phyloP scores from a whole-genome alignment of 2,888 invertebrate species.

The Fabriciana adippe region DNA sequence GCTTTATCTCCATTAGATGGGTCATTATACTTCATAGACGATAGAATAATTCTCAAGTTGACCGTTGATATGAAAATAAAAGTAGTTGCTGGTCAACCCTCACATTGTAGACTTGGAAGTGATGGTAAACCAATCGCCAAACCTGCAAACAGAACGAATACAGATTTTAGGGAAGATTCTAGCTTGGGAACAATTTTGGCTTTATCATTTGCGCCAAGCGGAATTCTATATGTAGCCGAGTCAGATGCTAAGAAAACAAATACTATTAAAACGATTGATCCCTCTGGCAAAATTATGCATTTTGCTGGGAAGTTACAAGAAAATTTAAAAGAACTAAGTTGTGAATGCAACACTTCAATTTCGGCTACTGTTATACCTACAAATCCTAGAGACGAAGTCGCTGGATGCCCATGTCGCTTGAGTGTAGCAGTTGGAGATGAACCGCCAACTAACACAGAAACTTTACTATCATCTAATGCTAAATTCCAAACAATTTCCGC shows the following conservation, averaged over 20 bases:
- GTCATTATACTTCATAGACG: constrained; percentile 97
- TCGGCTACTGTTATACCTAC: constrained; percentile 79
- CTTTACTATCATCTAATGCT: constrained; percentile 93
- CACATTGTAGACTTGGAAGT: constrained; percentile 90
- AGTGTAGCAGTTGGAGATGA: constrained; percentile 83
- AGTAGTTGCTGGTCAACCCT: constrained; percentile 96
- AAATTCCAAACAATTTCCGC: constrained; percentile 94
- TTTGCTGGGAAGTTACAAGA: constrained; percentile 94
- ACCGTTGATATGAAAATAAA: constrained; percentile 96
- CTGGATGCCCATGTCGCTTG: constrained; percentile 74
- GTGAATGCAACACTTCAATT: constrained; percentile 82
- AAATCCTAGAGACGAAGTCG: constrained; percentile 67
- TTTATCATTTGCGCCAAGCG: constrained; percentile 94
- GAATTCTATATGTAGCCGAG: constrained; percentile 96
- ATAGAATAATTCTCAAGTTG: constrained; percentile 94
- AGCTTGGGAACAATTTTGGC: constrained; percentile 93
- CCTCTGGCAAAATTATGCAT: constrained; percentile 93
- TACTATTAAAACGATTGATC: constrained; percentile 92
- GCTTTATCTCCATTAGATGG: constrained; percentile 97
- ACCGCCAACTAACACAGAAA: constrained; percentile 90
- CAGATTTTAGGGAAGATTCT: constrained; percentile 84
- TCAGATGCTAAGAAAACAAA: constrained; percentile 93
- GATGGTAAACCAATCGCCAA: constrained; percentile 73
- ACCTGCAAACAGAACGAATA: constrained; percentile 68
- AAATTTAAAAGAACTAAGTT: constrained; percentile 78